Evolutionary conservation across 2,113 vertebrate genomes (phyloP), one percentile per base, ranked within the genome.

Genomic region (Tricholaema leucomelas): DNA sequence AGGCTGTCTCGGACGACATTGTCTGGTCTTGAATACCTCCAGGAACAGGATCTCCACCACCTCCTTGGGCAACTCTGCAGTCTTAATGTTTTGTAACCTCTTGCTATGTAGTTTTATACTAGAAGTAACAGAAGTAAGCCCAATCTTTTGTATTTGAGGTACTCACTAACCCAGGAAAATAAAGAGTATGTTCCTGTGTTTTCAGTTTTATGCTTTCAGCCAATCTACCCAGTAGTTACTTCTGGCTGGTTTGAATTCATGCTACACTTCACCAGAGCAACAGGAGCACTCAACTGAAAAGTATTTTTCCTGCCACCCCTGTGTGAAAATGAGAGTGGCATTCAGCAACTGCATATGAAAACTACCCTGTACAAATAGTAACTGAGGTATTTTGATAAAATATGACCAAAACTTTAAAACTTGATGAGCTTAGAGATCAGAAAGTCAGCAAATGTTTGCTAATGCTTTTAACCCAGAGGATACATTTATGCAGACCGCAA

Each of bases 201-300:
- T 96, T 92, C 73, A 69, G 58, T 85, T 75, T 74, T 82, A 80
- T 36, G 70, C 81, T 78, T 84, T 87, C 54, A 75, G 60, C 73
- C 46, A 78, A 4, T 84, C 54, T 85, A 25, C 46, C 31, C 64
- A 8, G 60, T 54, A 40, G 85, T 85, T 88, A 88, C 94, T 87
- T 92, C 36, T 89, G 40, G 18, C 58, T 95, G 24, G 64, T 96
- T 80, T 89, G 72, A 94, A 65, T 96, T 88, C 46, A 52, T 78
- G 31, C 38, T 90, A 54, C 65, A 8, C 42, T 42, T 94, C 61
- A 84, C 60, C 38, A 40, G 73, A 92, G 66, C 88, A 88, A 92
- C 76, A 91, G 50, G 28, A 94, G 59, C 55, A 80, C 17, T 92
- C 69, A 54, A 14, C 67, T 79, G 89, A 81, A 91, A 92, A 92